phyloP scores from a whole-genome alignment of 2,113 vertebrate species.

The Donacobius atricapilla region DNA sequence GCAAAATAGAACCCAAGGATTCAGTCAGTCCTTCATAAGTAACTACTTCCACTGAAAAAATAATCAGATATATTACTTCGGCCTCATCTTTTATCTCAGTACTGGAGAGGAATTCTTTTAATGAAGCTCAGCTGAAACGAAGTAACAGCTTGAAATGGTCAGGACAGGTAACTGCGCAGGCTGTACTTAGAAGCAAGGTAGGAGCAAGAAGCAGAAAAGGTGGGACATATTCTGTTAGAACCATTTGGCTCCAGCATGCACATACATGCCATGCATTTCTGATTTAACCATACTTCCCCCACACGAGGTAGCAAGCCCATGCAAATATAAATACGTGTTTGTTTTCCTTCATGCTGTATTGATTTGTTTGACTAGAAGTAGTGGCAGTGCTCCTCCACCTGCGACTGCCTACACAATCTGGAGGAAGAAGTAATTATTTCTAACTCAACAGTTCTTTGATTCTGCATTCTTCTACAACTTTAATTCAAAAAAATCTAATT shows the following conservation, averaged over 20 bases:
- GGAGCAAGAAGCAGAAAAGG: neutral
- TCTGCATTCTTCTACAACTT: neutral
- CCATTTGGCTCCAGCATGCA: neutral
- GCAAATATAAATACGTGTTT: neutral
- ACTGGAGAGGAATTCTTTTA: neutral
- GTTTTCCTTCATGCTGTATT: neutral
- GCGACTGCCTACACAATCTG: too few relatives aligned
- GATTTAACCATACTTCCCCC: neutral
- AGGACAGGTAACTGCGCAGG: neutral
- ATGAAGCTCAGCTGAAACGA: neutral
- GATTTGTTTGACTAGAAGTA: neutral
- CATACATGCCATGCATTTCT: neutral
- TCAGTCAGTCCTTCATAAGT: neutral
- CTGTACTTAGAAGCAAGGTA: neutral
- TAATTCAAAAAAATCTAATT: neutral
- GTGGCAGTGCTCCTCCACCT: neutral
- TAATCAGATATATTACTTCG: neutral
- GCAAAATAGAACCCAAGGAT: neutral
- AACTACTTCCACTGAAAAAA: neutral
- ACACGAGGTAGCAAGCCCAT: neutral
- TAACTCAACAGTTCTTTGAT: accelerated
- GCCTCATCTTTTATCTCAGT: neutral
- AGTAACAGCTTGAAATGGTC: neutral
- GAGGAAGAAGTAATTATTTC: neutral
- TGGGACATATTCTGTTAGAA: neutral